Percentiles rank a stretch among this genome's conserved stretches.
Evolutionary conservation across 2,113 vertebrate genomes (phyloP).

Genomic region (Ranitomeya variabilis): DNA sequence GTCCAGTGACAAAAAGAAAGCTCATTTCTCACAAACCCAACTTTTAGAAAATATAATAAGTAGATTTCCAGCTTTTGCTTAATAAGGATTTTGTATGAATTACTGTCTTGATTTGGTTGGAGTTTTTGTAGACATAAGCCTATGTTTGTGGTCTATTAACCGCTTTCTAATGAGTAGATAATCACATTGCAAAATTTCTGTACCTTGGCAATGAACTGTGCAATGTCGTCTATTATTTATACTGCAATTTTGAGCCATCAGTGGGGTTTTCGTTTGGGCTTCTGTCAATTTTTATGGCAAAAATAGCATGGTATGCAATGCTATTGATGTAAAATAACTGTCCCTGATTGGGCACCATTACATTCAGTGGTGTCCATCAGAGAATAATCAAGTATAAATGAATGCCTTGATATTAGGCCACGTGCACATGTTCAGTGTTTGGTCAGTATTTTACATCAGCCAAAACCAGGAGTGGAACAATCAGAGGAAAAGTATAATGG

Average conservation of each 20-base stretch:
- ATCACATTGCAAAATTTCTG: not conserved
- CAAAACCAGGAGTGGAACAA: too few species aligned
- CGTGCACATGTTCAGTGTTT: too few species aligned
- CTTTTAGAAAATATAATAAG: not conserved
- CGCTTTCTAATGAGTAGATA: not conserved
- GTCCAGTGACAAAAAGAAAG: slow-evolving; percentile 40
- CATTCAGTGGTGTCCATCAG: not conserved
- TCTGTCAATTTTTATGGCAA: not conserved
- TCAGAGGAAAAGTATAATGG: too few species aligned
- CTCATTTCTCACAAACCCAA: not conserved
- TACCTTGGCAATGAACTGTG: not conserved
- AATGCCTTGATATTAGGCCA: too few species aligned
- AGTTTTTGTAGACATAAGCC: not conserved
- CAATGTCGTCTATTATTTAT: not conserved
- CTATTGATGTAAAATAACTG: too few species aligned
- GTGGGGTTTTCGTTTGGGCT: not conserved
- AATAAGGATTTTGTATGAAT: slow-evolving; percentile 15
- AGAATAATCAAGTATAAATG: not conserved
- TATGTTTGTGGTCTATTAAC: not conserved
- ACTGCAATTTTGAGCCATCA: too few species aligned
- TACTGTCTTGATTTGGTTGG: not conserved
- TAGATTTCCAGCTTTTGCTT: slow-evolving; percentile 41
- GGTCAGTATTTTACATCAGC: too few species aligned
- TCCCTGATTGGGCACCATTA: too few species aligned
- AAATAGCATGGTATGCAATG: not conserved